Percentiles rank a stretch among this genome's conserved stretches.
Conservation (phyloP, 2,113 vertebrate species). For the Callipepla squamata region DNA sequence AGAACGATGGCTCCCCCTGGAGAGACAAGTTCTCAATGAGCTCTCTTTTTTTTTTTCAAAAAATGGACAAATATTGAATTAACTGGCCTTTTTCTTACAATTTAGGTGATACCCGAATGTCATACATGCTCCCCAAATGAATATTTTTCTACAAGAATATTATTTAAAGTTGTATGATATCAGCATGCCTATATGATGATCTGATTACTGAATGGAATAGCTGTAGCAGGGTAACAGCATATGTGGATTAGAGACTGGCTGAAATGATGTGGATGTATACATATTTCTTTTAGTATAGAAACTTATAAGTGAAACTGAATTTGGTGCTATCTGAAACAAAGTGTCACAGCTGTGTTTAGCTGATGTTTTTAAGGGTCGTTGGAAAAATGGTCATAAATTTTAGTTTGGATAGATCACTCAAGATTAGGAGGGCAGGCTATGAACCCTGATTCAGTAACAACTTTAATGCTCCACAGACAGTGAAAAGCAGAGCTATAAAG, state of each 20-base stretch:
- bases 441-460: conserved; percentile 18
- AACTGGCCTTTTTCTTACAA: background rate
- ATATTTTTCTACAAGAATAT: background rate
- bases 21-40: fast-evolving
- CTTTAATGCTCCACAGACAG: background rate
- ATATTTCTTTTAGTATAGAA: background rate
- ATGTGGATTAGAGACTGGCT: background rate
- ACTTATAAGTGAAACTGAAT: background rate
- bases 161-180: background rate
- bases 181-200: background rate
- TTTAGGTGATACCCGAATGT: background rate
- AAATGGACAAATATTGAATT: background rate
- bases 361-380: background rate
- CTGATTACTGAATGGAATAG: background rate
- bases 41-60: fast-evolving
- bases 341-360: background rate
- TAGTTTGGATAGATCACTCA: background rate
- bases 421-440: background rate
- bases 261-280: background rate
- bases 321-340: background rate
- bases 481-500: background rate
- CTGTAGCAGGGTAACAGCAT: background rate
- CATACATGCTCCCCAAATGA: background rate
- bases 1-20: background rate
- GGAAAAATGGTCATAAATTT: background rate